Evolutionary conservation across 1,140 invertebrate genomes (phyloP).

Genomic region (Physella acuta): DNA sequence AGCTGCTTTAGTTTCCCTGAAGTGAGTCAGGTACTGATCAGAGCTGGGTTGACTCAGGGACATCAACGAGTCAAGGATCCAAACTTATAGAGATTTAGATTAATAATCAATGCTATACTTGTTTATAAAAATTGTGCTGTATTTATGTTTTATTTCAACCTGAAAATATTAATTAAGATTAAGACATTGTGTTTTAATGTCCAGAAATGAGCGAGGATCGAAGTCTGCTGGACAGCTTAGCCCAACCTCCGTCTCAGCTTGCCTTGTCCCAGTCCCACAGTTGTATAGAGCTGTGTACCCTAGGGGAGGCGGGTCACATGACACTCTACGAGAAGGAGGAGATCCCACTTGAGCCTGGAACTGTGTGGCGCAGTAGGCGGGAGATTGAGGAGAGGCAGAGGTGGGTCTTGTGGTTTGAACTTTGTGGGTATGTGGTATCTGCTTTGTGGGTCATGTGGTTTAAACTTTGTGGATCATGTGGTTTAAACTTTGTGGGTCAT

Average conservation of each 20-base stretch:
- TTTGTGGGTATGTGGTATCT: no score
- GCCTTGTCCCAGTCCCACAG: constrained; percentile 18
- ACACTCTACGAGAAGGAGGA: constrained; percentile 55
- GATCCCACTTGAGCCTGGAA: constrained; percentile 46
- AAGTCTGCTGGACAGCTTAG: not conserved
- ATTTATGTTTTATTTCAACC: no score
- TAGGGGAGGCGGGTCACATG: constrained; percentile 10
- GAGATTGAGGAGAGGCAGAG: constrained; percentile 66
- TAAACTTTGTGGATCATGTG: not conserved
- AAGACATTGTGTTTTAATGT: no score
- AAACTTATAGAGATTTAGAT: no score
- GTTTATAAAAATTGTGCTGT: no score
- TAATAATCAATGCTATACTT: no score
- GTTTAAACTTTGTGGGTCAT: not conserved
- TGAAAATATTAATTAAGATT: no score
- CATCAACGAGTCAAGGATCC: no score
- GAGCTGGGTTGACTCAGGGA: no score
- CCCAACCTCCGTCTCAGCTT: constrained; percentile 8
- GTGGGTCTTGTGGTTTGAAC: constrained; percentile 30
- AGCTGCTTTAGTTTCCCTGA: no score
- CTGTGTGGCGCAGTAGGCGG: constrained; percentile 67
- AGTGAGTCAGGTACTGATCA: no score
- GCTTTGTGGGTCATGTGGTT: not conserved
- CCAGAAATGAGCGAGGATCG: constrained; percentile 10
- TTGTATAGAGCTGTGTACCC: constrained; percentile 18